These are phyloP conservation scores for Sapajus apella DNA, from an alignment of 2,113 vertebrate genomes.

Conservation along the genomic window DNA sequence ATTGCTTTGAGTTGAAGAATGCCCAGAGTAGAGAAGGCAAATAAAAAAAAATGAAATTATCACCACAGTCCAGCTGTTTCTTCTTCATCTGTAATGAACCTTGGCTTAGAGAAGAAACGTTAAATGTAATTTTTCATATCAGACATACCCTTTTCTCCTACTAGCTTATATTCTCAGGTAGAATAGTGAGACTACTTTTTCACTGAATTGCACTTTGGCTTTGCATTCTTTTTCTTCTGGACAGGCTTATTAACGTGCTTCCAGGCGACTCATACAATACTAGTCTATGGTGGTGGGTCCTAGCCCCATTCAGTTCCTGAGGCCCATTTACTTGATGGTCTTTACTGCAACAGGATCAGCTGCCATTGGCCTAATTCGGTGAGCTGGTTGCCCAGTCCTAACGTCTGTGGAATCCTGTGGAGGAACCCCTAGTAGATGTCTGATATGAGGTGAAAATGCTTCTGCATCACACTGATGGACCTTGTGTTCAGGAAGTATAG, in stretches of 20 bases:
- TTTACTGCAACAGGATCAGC: background rate
- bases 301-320: background rate
- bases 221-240: background rate
- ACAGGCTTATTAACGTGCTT: background rate
- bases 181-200: background rate
- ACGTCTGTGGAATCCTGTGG: background rate
- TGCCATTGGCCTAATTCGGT: background rate
- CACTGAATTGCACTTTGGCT: background rate
- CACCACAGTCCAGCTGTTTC: constrained; percentile 26
- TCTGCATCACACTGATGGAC: background rate
- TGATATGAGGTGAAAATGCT: background rate
- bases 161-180: background rate
- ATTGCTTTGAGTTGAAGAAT: constrained; percentile 10
- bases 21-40: constrained; percentile 4
- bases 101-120: constrained; percentile 8
- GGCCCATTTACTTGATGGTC: background rate
- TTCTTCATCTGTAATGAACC: constrained; percentile 2
- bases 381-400: background rate
- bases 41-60: constrained; percentile 61
- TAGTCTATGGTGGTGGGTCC: background rate
- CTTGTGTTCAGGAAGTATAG: background rate
- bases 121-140: background rate
- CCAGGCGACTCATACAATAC: background rate
- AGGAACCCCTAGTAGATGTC: background rate
- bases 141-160: background rate